Evolutionary conservation across 2,113 vertebrate genomes (phyloP).

Genomic region (Phalacrocorax brasilianus): DNA sequence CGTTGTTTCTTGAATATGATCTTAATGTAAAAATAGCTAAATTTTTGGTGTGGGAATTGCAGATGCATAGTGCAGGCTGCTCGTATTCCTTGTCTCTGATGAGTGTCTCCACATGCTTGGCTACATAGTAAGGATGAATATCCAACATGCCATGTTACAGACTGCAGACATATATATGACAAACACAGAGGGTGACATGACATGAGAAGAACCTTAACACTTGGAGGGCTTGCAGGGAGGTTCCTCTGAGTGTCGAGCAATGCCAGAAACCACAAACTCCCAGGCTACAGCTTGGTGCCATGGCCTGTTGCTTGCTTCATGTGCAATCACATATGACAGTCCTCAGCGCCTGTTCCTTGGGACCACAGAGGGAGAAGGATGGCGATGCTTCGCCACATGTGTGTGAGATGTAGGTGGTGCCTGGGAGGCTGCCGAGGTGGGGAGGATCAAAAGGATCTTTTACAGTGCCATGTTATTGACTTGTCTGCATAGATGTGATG

Average conservation of each 20-base stretch:
- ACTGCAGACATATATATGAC: background rate
- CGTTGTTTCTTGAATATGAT: background rate
- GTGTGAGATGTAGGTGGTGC: background rate
- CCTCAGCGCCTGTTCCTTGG: background rate
- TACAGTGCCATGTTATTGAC: background rate
- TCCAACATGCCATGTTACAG: background rate
- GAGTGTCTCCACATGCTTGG: background rate
- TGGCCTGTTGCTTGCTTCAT: accelerated
- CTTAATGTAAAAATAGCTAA: background rate
- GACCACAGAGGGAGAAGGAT: background rate
- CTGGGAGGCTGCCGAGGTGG: background rate
- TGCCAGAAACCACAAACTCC: background rate
- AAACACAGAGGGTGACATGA: background rate
- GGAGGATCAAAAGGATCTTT: background rate
- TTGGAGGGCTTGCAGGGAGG: background rate
- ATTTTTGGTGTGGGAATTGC: background rate
- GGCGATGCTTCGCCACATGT: background rate
- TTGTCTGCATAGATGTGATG: background rate
- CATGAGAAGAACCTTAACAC: background rate
- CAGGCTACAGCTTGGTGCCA: background rate
- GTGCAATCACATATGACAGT: background rate
- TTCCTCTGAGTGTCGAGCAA: background rate
- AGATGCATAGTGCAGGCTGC: background rate
- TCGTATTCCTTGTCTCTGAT: background rate
- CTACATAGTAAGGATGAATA: background rate